These are phyloP conservation scores for Oreochromis niloticus DNA, from an alignment of 2,113 vertebrate genomes.

Conservation along the genomic window DNA sequence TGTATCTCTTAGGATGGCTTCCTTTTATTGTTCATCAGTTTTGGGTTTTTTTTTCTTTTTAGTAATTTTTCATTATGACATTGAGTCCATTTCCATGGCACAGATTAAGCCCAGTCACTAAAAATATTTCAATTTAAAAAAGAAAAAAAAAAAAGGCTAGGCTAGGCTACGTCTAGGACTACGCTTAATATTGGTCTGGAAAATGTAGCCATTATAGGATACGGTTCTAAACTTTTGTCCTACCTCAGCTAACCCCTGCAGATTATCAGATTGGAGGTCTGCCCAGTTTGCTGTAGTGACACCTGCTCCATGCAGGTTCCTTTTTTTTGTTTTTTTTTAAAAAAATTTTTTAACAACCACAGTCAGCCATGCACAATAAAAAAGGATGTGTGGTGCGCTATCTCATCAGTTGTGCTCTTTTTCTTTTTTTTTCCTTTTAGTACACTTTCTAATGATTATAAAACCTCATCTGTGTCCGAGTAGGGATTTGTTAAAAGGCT, in stretches of 20 bases:
- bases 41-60: rapidly evolving
- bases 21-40: background rate
- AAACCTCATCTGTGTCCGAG: background rate
- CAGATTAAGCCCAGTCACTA: background rate
- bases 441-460: background rate
- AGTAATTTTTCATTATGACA: background rate
- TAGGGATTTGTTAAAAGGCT: background rate
- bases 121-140: background rate
- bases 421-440: background rate
- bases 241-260: background rate
- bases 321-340: background rate
- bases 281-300: constrained; percentile 3
- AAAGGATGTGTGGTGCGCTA: background rate
- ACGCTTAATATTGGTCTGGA: background rate
- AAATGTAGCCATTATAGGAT: background rate
- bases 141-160: background rate
- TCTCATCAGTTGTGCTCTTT: background rate
- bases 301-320: constrained; percentile 31
- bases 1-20: background rate
- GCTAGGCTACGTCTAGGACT: background rate
- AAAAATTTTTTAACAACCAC: background rate
- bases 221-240: background rate
- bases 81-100: background rate
- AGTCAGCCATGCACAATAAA: background rate
- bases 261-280: constrained; percentile 1